Evolutionary conservation across 2,113 vertebrate genomes (phyloP).

Genomic region (Cyphomyrus discorhynchus): DNA sequence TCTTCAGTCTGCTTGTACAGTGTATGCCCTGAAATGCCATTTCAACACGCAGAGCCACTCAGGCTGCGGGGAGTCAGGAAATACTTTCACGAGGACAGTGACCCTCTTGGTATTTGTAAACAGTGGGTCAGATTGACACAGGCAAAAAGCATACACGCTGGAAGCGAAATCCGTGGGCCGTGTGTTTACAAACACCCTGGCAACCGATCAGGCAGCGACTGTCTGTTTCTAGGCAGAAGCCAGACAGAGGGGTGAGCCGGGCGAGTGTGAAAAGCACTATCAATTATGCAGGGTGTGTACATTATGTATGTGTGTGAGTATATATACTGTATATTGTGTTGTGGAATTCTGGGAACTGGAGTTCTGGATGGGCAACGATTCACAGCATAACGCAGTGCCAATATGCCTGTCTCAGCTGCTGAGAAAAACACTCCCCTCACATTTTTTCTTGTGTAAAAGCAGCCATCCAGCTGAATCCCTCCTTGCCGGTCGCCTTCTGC

Average conservation of each 20-base stretch:
- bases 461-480: not conserved
- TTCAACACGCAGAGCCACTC: not conserved
- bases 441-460: not conserved
- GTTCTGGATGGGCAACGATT: not conserved
- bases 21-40: not conserved
- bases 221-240: not conserved
- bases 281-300: not conserved
- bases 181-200: not conserved
- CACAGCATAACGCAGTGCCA: not conserved
- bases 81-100: not conserved
- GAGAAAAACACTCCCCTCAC: not conserved
- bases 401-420: not conserved
- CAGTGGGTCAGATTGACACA: slow-evolving; percentile 9
- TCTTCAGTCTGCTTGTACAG: not conserved
- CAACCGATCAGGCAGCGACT: not conserved
- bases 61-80: not conserved
- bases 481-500: not conserved
- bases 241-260: not conserved
- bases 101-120: not conserved
- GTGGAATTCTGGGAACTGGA: not conserved
- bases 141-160: not conserved
- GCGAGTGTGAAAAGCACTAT: not conserved
- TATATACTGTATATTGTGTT: not conserved
- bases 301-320: not conserved
- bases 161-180: not conserved